A percentile compares a stretch with the other conserved stretches of the same genome.
Conservation (phyloP, 2,113 vertebrate species). For the Tenrec ecaudatus region DNA sequence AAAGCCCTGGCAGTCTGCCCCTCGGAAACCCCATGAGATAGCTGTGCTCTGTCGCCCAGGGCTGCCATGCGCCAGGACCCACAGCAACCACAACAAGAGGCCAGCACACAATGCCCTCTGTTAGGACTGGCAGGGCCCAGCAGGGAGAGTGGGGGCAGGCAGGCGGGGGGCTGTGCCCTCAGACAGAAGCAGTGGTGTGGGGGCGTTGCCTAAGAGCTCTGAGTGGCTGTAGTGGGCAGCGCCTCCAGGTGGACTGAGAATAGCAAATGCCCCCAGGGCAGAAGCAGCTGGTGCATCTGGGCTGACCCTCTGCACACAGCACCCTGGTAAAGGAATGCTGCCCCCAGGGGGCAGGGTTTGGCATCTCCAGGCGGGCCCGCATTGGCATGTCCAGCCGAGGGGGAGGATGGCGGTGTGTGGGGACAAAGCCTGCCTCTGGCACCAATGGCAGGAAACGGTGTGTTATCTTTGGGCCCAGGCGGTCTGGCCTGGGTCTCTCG, state of each 20-base stretch:
- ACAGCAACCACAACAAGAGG: background rate
- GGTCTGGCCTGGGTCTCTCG: constrained; percentile 53
- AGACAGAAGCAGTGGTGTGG: background rate
- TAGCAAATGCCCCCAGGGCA: background rate
- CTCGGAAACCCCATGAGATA: background rate
- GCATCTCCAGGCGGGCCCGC: constrained; percentile 10
- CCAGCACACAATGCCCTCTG: background rate
- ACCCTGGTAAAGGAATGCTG: background rate
- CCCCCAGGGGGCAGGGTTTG: background rate
- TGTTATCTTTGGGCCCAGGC: constrained; percentile 72
- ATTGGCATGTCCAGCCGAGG: background rate
- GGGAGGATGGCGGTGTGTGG: background rate
- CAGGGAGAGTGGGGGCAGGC: rapidly evolving
- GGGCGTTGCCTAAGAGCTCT: background rate
- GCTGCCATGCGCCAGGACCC: background rate
- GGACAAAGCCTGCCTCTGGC: constrained; percentile 28
- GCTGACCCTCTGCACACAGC: background rate
- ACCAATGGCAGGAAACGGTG: constrained; percentile 24
- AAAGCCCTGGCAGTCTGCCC: background rate
- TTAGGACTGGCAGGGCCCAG: background rate
- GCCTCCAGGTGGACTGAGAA: background rate
- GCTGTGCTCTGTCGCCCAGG: background rate
- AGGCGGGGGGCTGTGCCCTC: background rate
- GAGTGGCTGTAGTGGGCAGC: no score
- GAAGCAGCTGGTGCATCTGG: background rate